Base-by-base conservation (phyloP, 2,113 vertebrate species). In the Pelecanus crispus region DNA sequence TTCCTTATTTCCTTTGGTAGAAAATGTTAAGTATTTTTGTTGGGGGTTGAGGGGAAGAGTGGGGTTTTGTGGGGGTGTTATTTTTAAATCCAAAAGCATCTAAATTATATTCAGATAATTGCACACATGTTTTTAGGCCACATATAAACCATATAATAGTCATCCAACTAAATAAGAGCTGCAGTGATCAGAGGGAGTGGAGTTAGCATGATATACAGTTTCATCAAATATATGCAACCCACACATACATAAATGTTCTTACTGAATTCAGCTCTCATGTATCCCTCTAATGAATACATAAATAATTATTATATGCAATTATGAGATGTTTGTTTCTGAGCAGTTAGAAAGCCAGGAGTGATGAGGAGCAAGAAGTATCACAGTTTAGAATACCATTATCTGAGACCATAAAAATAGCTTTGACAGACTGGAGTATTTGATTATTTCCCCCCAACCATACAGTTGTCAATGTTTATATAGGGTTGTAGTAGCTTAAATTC, bases 271-370 rank as follows among this genome's bases (percentile, higher is more conserved):
- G 28, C 19, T 90, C 5, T 1, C 26, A 31, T 22, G 17, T 52
- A 40, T 49, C 29, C 77, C 42, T 49, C 34, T 38, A 55, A 92
- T 28, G 25, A 88, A 66, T 42, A 77, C 13, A 81, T 42, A 79
- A 87, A 73, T 49, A 77, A 85, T 59, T 81, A 70, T 63, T 67
- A 71, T 36, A n/a, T 47, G 42, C 6, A 92, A 86, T 86, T 81
- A 94, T n/a, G 19, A 71, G 31, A 74, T 55, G 44, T 14, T 84
- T 58, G 22, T 45, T 92, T 89, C 65, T 78, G 32, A 94, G 47
- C 31, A 81, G 38, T 38, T 81, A 53, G 32, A 81, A 92, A 94
- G 40, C 29, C 28, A 81, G 36, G 29, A 91, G 44, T 52, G 21
- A 67, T 52, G 16, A 90, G 62, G n/a, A 73, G 15, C 10, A 85